A percentile compares a stretch with the other conserved stretches of the same genome.
Evolutionary conservation across 2,113 vertebrate species (phyloP).

Genomic region (Clarias gariepinus): DNA sequence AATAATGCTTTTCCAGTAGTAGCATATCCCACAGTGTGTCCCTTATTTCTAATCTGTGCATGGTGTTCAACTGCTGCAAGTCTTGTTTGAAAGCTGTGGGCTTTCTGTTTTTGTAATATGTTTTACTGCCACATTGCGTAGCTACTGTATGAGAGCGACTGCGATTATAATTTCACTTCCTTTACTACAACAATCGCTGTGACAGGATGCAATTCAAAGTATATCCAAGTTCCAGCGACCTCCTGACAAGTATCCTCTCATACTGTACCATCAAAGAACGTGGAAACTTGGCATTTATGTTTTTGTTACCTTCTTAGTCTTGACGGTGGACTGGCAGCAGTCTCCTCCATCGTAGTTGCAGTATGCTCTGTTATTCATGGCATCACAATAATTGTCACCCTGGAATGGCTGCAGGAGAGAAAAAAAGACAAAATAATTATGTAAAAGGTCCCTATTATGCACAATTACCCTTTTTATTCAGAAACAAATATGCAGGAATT

Average conservation of each 20-base stretch:
- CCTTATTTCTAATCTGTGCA: background rate
- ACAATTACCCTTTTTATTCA: too few species aligned
- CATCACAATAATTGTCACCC: constrained; percentile 97
- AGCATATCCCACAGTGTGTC: background rate
- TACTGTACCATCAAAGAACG: background rate
- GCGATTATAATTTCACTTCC: background rate
- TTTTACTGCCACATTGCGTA: background rate
- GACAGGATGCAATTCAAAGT: background rate
- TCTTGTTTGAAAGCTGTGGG: background rate
- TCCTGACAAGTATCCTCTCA: background rate
- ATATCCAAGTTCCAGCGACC: background rate
- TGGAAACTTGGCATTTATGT: background rate
- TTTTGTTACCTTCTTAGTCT: constrained; percentile 88
- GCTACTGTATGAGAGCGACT: background rate
- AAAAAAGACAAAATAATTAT: background rate
- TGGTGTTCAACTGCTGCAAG: background rate
- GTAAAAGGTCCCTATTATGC: background rate
- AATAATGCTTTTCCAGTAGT: background rate
- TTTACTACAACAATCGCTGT: background rate
- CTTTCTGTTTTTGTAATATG: background rate
- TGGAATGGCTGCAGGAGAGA: constrained; percentile 82
- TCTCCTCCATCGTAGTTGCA: constrained; percentile 98
- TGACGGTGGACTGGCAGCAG: constrained; percentile 95
- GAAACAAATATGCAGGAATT: too few species aligned
- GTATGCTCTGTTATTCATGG: constrained; percentile 96